phyloP scores from a whole-genome alignment of 2,888 invertebrate species.

The Philonicus albiceps region DNA sequence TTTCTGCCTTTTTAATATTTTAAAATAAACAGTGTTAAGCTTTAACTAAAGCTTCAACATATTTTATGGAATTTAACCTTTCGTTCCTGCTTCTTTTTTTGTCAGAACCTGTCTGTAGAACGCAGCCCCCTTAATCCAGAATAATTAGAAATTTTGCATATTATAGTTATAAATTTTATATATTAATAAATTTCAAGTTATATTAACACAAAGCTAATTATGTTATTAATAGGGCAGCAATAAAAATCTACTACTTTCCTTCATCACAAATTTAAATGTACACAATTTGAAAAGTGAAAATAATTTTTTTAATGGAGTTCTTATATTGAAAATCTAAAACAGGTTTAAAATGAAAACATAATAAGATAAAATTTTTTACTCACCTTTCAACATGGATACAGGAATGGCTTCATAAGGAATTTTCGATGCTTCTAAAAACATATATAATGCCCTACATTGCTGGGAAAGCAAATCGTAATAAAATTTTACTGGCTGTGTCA shows the following conservation, averaged over 20 bases:
- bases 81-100: not conserved
- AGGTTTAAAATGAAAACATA: not conserved
- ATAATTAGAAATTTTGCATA: not conserved
- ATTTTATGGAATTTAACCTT: not conserved
- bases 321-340: not conserved
- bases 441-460: conserved; percentile 77
- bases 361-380: conserved; percentile 50
- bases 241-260: too few species aligned
- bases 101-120: not conserved
- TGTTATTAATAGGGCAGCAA: not conserved
- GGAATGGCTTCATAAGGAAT: conserved; percentile 72
- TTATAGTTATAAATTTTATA: not conserved
- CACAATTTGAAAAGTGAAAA: too few species aligned
- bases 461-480: conserved; percentile 81
- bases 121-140: not conserved
- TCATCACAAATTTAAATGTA: too few species aligned
- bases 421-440: conserved; percentile 72
- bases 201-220: not conserved
- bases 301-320: not conserved
- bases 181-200: not conserved
- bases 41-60: not conserved
- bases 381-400: conserved; percentile 73
- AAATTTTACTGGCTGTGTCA: conserved; percentile 67
- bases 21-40: not conserved
- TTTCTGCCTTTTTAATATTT: not conserved